phyloP scores from a whole-genome alignment of 2,797 vertebrate genomes.

The Phrynocephalus guinanensis region DNA sequence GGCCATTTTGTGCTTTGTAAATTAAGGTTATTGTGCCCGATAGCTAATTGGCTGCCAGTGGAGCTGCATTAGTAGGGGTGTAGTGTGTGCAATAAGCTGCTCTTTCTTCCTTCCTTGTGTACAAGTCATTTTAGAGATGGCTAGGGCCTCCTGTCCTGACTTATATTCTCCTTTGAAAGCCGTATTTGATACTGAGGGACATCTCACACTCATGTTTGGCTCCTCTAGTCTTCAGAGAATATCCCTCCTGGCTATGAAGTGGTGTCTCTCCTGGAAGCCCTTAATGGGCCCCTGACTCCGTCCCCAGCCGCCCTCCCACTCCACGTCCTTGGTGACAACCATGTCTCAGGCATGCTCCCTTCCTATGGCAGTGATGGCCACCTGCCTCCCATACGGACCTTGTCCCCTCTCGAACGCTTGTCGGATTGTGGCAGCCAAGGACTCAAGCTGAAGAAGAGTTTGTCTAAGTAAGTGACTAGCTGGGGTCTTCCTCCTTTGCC shows the following conservation, averaged over 20 bases:
- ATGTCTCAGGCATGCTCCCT: constrained; percentile 83
- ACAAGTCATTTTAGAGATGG: background rate
- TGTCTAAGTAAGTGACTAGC: constrained; percentile 89
- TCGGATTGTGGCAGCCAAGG: constrained; percentile 82
- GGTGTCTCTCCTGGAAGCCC: constrained; percentile 94
- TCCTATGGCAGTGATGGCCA: constrained; percentile 86
- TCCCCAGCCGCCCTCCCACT: constrained; percentile 84
- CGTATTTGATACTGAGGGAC: background rate
- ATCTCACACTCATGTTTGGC: constrained; percentile 40
- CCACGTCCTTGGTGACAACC: constrained; percentile 81
- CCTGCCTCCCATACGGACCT: constrained; percentile 80
- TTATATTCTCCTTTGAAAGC: background rate
- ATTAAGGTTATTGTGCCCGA: too few species aligned
- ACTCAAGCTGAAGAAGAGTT: constrained; percentile 89
- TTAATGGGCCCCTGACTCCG: constrained; percentile 92
- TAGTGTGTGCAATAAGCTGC: too few species aligned
- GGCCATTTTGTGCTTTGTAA: too few species aligned
- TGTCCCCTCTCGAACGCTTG: constrained; percentile 87
- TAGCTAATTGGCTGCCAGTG: too few species aligned
- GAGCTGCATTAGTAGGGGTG: too few species aligned
- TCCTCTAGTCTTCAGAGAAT: constrained; percentile 90
- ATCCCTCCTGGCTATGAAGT: constrained; percentile 95
- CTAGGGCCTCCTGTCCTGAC: background rate
- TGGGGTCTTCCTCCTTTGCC: background rate
- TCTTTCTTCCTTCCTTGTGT: background rate